Conservation (phyloP, 2,797 vertebrate species). For the Chloroceryle inda region DNA sequence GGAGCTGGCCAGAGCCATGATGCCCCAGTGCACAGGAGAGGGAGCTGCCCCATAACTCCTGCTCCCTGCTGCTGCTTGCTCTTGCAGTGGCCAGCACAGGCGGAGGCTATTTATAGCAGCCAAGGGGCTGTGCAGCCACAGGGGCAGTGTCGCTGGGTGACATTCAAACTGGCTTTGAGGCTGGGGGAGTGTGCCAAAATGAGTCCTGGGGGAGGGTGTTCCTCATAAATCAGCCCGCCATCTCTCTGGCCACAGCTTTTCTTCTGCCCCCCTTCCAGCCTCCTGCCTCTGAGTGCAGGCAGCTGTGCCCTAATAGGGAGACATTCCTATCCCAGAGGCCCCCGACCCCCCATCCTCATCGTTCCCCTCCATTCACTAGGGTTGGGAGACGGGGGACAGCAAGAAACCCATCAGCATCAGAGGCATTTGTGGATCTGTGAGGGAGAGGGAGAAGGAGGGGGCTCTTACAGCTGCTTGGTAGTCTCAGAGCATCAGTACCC, state of each 20-base stretch:
- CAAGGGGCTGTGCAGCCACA: accelerated
- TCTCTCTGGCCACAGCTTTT: not conserved
- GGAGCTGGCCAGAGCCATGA: not conserved
- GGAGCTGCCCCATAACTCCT: not conserved
- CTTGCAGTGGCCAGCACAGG: not conserved
- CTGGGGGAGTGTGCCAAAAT: not conserved
- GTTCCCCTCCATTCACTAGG: accelerated
- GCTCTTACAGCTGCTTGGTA: not conserved
- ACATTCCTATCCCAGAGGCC: not conserved
- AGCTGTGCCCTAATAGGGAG: slow-evolving; percentile 40
- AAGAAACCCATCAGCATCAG: not conserved
- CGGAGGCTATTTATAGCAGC: slow-evolving; percentile 71
- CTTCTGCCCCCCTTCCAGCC: not conserved
- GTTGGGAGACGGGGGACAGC: not conserved
- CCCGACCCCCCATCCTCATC: not conserved
- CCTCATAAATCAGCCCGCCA: slow-evolving; percentile 26
- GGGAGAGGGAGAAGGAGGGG: not conserved
- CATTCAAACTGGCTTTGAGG: slow-evolving; percentile 5
- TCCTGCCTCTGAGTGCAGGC: not conserved
- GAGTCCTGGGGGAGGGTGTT: not conserved
- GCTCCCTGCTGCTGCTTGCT: not conserved
- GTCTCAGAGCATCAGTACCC: not conserved
- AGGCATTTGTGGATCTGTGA: not conserved
- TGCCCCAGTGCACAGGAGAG: accelerated
- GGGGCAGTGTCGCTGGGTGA: not conserved